Conservation (phyloP, 2,113 vertebrate genomes). For the Abramis brama region DNA sequence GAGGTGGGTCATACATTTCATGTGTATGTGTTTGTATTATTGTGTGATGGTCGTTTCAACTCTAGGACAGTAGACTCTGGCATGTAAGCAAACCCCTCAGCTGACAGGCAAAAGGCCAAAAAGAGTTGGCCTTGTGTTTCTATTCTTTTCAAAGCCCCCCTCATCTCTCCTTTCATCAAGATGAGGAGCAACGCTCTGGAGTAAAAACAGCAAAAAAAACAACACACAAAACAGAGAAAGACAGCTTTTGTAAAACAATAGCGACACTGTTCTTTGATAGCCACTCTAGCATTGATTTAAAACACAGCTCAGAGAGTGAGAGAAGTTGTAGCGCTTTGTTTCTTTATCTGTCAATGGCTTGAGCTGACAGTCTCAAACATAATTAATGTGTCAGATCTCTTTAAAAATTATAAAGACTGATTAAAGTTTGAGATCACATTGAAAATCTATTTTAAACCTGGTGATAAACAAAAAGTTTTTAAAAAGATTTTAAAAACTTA, state of each 20-base stretch:
- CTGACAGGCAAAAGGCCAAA: constrained; percentile 71
- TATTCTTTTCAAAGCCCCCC: constrained; percentile 69
- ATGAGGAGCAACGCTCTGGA: constrained; percentile 66
- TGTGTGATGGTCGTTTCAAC: constrained; percentile 49
- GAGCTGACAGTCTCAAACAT: constrained; percentile 37
- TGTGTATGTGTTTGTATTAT: constrained; percentile 45
- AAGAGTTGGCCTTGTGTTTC: constrained; percentile 61
- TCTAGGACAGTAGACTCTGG: constrained; percentile 66
- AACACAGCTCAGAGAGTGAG: constrained; percentile 52
- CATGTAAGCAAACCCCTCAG: constrained; percentile 71
- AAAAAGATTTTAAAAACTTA: neutral
- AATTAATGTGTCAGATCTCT: constrained; percentile 43
- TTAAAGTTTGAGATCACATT: constrained; percentile 12
- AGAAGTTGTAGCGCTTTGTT: constrained; percentile 47
- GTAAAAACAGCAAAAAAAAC: too few relatives aligned
- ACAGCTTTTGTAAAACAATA: constrained; percentile 68
- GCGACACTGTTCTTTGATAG: constrained; percentile 65
- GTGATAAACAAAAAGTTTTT: neutral
- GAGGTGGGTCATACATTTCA: constrained; percentile 22
- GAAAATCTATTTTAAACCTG: constrained; percentile 31
- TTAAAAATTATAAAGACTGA: neutral
- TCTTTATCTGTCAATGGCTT: constrained; percentile 59
- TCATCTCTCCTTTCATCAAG: constrained; percentile 72
- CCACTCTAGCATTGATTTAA: constrained; percentile 51
- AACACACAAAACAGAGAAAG: constrained; percentile 46